Evolutionary conservation across 2,888 invertebrate species (phyloP), one percentile per base, ranked within the genome.

Genomic region (Ormyrus rosae): DNA sequence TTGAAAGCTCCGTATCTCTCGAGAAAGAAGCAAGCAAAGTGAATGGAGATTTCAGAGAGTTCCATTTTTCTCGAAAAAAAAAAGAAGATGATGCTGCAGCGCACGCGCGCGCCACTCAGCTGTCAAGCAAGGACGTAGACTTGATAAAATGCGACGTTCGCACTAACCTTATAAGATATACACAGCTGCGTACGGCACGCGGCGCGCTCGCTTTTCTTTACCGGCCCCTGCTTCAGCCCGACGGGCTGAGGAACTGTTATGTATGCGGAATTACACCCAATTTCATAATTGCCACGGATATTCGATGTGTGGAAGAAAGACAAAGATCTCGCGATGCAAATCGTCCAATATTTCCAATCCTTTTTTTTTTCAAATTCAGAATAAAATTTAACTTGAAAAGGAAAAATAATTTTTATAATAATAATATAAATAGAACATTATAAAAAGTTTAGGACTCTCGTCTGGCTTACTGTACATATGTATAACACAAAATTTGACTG

Each of bases 401-500:
- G 11, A 7, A 13, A 65, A 5, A 55, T 8, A 55, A 68, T 68
- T 55, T 55, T 55, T 6, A 68, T 11, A 55, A 19, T 11, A 55
- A 19, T 6, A 50, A 50, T 50, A 50, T 50, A 63, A 63, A 48
- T 19, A 19, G 19, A 10, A 10, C 46, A 51, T 61, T 19, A 5
- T 60, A n/a, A 50, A 13, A 71, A 70, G 70, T 72, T 61, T 63
- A 72, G 72, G 72, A 63, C 0, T 63, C 61, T 53, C 72, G 63
- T 2, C 0, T 72, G 10, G 61, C 71, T 6, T 71, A 71, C n/a
- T 71, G 69, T n/a, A 48, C 34, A n/a, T 51, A 68, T 68, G 56
- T 11, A n/a, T n/a, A n/a, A n/a, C n/a, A n/a, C n/a, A n/a, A n/a
- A n/a, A n/a, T n/a, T n/a, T n/a, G n/a, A n/a, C n/a, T n/a, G n/a